Evolutionary conservation across 2,888 invertebrate species (phyloP).

Genomic region (Mesorhabditis spiculigera): DNA sequence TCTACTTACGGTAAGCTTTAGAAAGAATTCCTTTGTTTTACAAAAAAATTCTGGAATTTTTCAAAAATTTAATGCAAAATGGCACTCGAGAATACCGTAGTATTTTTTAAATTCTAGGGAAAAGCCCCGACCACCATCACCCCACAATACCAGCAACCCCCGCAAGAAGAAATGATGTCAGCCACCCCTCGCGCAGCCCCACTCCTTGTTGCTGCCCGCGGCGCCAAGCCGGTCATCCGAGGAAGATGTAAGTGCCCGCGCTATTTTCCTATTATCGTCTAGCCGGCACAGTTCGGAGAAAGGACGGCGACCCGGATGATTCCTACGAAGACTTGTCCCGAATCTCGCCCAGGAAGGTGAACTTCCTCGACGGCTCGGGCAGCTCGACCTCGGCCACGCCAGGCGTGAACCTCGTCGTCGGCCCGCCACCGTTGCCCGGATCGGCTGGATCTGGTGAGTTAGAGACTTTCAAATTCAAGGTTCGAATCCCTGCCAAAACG

Average conservation of each 20-base stretch:
- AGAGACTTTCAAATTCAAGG: too few species aligned
- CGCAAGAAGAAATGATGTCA: not conserved
- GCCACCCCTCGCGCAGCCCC: not conserved
- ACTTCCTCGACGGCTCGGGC: conserved; percentile 1
- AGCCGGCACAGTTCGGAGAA: conserved; percentile 5
- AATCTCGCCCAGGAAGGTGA: not conserved
- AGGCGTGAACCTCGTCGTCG: not conserved
- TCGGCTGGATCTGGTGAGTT: too few species aligned
- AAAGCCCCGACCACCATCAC: not conserved
- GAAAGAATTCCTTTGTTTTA: too few species aligned
- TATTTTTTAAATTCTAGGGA: not conserved
- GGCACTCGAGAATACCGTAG: too few species aligned
- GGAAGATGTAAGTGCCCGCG: not conserved
- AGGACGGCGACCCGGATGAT: not conserved
- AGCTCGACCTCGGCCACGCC: not conserved
- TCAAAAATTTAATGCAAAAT: too few species aligned
- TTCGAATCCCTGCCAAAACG: too few species aligned
- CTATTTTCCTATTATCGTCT: not conserved
- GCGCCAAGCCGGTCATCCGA: not conserved
- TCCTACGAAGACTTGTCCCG: not conserved
- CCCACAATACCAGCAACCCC: not conserved
- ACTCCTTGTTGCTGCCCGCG: not conserved
- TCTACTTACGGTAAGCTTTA: not conserved
- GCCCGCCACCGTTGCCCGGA: not conserved
- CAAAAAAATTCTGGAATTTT: too few species aligned